Evolutionary conservation across 2,888 invertebrate species (phyloP), one percentile per base, ranked within the genome.

Genomic region (Catocala fraxini): DNA sequence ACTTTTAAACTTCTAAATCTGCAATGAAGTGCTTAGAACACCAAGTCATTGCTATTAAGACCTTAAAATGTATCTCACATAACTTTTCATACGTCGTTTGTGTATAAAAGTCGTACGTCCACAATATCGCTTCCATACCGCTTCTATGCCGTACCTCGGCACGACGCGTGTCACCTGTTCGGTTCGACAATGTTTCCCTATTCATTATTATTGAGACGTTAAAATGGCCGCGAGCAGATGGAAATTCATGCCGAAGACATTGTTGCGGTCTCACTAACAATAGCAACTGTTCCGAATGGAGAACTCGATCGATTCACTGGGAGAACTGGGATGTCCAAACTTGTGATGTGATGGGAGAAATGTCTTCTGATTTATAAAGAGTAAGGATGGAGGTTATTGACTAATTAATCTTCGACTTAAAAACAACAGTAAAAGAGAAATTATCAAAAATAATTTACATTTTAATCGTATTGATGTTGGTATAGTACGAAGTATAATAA

Each of bases 221-320:
- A 74, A 79, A 79, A 78, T 70, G 75, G 74, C 67, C 59, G 57
- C 73, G 71, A 71, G 57, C 70, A 65, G 73, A 74, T 78, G 77
- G 75, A 78, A 80, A 80, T 82, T 74, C 72, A 75, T 62, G 52
- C 70, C 53, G 71, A 82, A 83, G 82, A 82, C 79, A 82, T 79
- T 82, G 78, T 80, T 63, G 70, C 45, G 68, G 60, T 62, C 54
- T 48, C n/a, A 7, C 7, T 48, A 49, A 67, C 76, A 75, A 79
- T 73, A 59, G 63, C 5, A 47, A 34, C 46, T 54, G 66, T 62
- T 52, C 35, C 61, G 48, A 70, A 79, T 70, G 49, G 69, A 53
- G 12, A 35, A 56, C 48, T 48, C 56, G 51, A 66, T 65, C 61
- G 62, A 75, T 63, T 65, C 64, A 62, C 33, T 33, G 43, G 25